phyloP scores from a whole-genome alignment of 2,888 invertebrate species.

The Lobophora halterata region DNA sequence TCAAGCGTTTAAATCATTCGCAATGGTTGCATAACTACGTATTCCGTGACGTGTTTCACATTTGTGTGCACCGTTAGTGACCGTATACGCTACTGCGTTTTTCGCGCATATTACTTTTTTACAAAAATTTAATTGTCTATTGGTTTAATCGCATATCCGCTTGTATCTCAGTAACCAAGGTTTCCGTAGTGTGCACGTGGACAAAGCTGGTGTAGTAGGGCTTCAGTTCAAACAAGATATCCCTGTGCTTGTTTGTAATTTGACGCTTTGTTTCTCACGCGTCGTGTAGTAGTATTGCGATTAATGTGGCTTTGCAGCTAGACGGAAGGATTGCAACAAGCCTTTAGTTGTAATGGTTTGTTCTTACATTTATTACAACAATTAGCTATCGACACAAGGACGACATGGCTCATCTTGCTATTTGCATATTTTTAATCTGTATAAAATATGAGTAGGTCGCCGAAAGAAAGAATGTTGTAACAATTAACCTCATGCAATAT shows the following conservation, averaged over 20 bases:
- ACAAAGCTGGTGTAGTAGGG: conserved; percentile 21
- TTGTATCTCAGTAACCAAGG: conserved; percentile 10
- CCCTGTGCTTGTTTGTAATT: conserved; percentile 45
- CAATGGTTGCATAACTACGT: conserved; percentile 43
- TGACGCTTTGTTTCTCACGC: conserved; percentile 53
- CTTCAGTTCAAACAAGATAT: conserved; percentile 39
- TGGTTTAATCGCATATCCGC: conserved; percentile 10
- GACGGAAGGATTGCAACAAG: conserved; percentile 15
- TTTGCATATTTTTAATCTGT: no score
- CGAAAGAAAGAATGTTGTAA: no score
- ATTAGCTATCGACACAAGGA: no score
- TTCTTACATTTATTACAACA: neutral
- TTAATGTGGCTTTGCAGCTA: conserved; percentile 33
- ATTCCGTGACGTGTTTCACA: conserved; percentile 47
- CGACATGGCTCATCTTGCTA: no score
- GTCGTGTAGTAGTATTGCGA: conserved; percentile 42
- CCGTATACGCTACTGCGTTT: conserved; percentile 39
- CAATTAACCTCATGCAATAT: no score
- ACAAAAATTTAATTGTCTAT: conserved; percentile 2
- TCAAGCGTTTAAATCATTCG: conserved; percentile 48
- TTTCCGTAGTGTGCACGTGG: conserved; percentile 14
- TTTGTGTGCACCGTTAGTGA: conserved; percentile 44
- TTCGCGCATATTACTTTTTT: conserved; percentile 9
- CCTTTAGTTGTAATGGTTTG: conserved; percentile 6
- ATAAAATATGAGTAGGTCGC: no score